phyloP scores from a whole-genome alignment of 2,888 invertebrate genomes.

The Yponomeuta malinellus region DNA sequence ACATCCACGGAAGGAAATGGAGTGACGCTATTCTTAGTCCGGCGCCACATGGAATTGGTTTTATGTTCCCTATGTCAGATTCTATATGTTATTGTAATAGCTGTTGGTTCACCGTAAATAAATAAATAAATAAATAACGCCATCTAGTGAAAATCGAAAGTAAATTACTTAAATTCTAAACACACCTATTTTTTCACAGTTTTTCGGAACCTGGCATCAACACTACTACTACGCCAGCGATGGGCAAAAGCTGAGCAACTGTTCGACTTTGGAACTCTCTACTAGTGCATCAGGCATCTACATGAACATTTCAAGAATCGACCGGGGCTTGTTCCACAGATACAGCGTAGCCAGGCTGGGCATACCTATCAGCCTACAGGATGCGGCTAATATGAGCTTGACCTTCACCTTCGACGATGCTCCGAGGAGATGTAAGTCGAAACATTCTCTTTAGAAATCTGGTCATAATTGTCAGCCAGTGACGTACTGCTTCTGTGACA shows the following conservation, averaged over 20 bases:
- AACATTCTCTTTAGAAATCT: neutral
- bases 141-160: too few relatives aligned
- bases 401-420: constrained; percentile 45
- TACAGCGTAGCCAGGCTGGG: constrained; percentile 44
- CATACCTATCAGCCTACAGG: constrained; percentile 35
- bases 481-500: too few relatives aligned
- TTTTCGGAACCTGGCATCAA: constrained; percentile 58
- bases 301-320: constrained; percentile 53
- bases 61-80: too few relatives aligned
- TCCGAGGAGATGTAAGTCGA: constrained; percentile 51
- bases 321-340: constrained; percentile 50
- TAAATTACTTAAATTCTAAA: too few relatives aligned
- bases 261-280: constrained; percentile 44
- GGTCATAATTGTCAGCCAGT: neutral
- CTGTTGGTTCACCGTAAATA: too few relatives aligned
- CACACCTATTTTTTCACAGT: constrained; percentile 33
- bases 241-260: constrained; percentile 46
- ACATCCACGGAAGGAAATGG: too few relatives aligned
- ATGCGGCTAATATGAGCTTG: constrained; percentile 40
- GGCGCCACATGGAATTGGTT: too few relatives aligned
- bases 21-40: too few relatives aligned
- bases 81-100: too few relatives aligned
- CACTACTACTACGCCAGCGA: constrained; percentile 54
- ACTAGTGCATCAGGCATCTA: constrained; percentile 42
- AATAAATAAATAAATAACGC: too few relatives aligned